These are phyloP conservation scores for Balaenoptera acutorostrata DNA, from an alignment of 2,113 vertebrate genomes.

Conservation along the genomic window DNA sequence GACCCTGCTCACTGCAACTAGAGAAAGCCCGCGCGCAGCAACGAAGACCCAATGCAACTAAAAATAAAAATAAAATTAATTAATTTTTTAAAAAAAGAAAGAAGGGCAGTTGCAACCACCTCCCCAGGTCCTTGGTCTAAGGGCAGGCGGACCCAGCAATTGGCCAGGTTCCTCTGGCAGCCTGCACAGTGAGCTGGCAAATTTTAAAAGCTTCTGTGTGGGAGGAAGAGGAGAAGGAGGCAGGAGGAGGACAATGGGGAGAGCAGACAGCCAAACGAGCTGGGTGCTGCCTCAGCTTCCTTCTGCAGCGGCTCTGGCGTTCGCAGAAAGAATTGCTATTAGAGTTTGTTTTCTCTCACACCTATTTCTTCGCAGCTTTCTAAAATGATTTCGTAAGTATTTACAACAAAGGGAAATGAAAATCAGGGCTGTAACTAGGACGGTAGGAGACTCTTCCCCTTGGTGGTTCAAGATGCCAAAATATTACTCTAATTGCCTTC, in stretches of 20 bases:
- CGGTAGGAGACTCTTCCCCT: constrained; percentile 24
- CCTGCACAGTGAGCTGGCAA: background rate
- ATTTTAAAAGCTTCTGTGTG: background rate
- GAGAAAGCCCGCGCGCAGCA: fast-evolving
- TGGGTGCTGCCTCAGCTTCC: background rate
- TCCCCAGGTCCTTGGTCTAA: background rate
- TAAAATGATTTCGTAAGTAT: constrained; percentile 34
- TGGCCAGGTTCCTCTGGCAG: background rate
- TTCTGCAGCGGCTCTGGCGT: background rate
- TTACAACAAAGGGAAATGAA: constrained; percentile 32
- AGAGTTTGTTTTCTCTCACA: constrained; percentile 13
- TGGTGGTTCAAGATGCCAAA: constrained; percentile 35
- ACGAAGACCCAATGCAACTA: too few species aligned
- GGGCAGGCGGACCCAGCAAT: background rate
- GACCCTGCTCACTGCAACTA: too few species aligned
- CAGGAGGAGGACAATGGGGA: background rate
- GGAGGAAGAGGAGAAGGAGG: background rate
- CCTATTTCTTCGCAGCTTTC: constrained; percentile 2
- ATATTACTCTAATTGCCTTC: constrained; percentile 46
- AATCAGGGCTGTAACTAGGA: constrained; percentile 5
- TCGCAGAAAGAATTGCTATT: background rate
- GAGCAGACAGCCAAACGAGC: background rate
- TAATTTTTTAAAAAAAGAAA: background rate
- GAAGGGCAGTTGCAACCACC: background rate
- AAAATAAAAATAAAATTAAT: too few species aligned